Percentiles rank a stretch among this genome's conserved stretches.
Conservation (phyloP, 1,140 invertebrate genomes). For the Wiebesia pumilae region DNA sequence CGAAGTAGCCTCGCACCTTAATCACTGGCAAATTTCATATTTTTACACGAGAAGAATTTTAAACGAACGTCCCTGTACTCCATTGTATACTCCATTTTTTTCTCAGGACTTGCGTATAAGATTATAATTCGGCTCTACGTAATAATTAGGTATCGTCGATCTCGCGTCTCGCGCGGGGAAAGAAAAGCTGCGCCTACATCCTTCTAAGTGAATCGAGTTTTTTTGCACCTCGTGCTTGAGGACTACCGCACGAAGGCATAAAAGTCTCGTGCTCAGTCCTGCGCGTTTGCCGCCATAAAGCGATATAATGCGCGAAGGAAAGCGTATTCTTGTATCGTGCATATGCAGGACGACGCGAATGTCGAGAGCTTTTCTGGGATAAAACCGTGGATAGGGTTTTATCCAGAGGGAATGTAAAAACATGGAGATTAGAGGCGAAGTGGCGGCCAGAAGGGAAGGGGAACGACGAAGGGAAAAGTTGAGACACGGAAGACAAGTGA, state of each 20-base stretch:
- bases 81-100: too few relatives aligned
- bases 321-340: neutral
- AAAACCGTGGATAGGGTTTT: constrained; percentile 4
- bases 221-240: neutral
- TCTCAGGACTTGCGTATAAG: too few relatives aligned
- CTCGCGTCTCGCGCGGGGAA: too few relatives aligned
- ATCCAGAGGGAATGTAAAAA: constrained; percentile 48
- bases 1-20: too few relatives aligned
- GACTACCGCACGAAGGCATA: neutral
- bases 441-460: neutral
- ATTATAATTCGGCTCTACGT: too few relatives aligned
- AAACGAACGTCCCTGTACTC: too few relatives aligned
- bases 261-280: neutral
- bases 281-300: neutral
- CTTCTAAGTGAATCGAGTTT: neutral
- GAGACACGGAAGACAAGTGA: constrained; percentile 21
- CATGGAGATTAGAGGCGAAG: constrained; percentile 22
- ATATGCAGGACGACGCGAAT: neutral
- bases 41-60: too few relatives aligned
- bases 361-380: neutral
- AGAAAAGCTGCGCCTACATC: too few relatives aligned
- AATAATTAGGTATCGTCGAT: too few relatives aligned
- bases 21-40: too few relatives aligned
- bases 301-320: neutral
- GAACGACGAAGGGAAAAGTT: neutral